These are phyloP conservation scores for Drosophila rellima DNA, from an alignment of 2,888 invertebrate species.

Conservation along the genomic window DNA sequence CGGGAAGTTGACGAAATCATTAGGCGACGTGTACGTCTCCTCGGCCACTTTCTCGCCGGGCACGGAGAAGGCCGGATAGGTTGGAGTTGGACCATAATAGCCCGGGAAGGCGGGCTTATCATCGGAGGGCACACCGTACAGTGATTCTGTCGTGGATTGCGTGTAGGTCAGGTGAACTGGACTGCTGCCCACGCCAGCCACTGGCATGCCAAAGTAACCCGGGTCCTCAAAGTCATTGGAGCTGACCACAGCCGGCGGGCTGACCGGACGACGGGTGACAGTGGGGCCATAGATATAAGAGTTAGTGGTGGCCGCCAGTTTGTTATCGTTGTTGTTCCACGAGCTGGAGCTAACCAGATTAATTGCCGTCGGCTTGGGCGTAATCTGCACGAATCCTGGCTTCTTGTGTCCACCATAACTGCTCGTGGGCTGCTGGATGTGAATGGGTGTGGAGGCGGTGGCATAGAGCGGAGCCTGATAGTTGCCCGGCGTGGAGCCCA, in stretches of 20 bases:
- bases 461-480: slow-evolving; percentile 73
- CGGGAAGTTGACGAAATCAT: slow-evolving; percentile 92
- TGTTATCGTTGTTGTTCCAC: slow-evolving; percentile 62
- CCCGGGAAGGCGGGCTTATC: slow-evolving; percentile 84
- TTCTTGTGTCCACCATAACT: slow-evolving; percentile 70
- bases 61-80: slow-evolving; percentile 84
- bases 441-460: slow-evolving; percentile 82
- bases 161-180: slow-evolving; percentile 64
- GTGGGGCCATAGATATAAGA: slow-evolving; percentile 85
- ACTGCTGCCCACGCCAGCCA: slow-evolving; percentile 52
- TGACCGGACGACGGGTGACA: slow-evolving; percentile 77
- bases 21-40: slow-evolving; percentile 89
- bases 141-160: slow-evolving; percentile 71
- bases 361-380: slow-evolving; percentile 87
- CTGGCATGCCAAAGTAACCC: slow-evolving; percentile 83
- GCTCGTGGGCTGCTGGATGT: slow-evolving; percentile 75
- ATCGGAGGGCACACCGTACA: slow-evolving; percentile 79
- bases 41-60: slow-evolving; percentile 82
- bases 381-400: slow-evolving; percentile 84
- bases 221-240: slow-evolving; percentile 85
- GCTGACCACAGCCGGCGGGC: slow-evolving; percentile 61
- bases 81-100: slow-evolving; percentile 85
- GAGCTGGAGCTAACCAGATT: slow-evolving; percentile 76
- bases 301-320: slow-evolving; percentile 79
- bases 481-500: slow-evolving; percentile 62